These are phyloP conservation scores for Apoda limacodes DNA, from an alignment of 2,888 invertebrate species.

Conservation along the genomic window DNA sequence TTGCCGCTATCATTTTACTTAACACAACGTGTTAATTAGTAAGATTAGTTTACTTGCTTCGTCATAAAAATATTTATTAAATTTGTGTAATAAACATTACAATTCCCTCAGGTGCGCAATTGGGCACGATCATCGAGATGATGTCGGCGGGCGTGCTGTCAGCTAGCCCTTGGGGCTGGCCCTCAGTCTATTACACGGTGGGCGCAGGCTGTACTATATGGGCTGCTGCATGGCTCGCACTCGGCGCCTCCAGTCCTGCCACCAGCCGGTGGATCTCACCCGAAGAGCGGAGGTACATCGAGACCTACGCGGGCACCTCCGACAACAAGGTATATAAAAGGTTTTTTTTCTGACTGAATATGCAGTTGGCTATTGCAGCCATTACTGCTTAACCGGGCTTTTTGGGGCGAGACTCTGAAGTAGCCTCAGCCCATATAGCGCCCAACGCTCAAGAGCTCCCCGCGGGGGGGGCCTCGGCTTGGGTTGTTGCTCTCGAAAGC, in stretches of 20 bases:
- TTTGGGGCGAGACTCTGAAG: no score
- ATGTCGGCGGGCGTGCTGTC: conserved; percentile 79
- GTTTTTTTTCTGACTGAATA: no score
- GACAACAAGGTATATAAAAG: no score
- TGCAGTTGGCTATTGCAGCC: no score
- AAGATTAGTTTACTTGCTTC: background rate
- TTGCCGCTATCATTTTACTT: no score
- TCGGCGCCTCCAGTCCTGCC: conserved; percentile 77
- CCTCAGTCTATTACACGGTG: conserved; percentile 81
- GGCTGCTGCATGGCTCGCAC: conserved; percentile 70
- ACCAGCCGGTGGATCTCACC: conserved; percentile 70
- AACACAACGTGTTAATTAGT: background rate
- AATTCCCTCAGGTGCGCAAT: conserved; percentile 73
- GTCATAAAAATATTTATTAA: background rate
- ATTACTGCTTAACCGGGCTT: conserved; percentile 13
- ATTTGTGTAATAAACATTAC: background rate
- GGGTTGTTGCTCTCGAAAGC: no score
- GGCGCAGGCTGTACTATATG: conserved; percentile 74
- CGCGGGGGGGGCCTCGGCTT: no score
- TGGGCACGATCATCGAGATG: conserved; percentile 84
- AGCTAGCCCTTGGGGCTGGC: conserved; percentile 79
- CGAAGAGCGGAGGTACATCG: conserved; percentile 79
- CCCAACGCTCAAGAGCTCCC: no score
- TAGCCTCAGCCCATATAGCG: no score
- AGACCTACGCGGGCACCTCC: conserved; percentile 55